phyloP scores from a whole-genome alignment of 2,888 invertebrate species.

The Athalia circularis region DNA sequence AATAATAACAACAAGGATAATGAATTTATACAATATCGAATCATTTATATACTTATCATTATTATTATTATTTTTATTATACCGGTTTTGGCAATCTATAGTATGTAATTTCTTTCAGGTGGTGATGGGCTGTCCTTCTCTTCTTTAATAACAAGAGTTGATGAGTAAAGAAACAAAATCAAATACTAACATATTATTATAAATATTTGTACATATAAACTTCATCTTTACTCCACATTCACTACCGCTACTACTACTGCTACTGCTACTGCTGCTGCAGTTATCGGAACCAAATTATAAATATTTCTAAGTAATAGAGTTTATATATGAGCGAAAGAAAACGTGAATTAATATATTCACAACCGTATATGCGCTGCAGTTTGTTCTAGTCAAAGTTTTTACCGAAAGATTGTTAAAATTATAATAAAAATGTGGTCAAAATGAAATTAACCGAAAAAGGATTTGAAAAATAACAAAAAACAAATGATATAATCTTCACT shows the following conservation, averaged over 20 bases:
- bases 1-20: too few relatives aligned
- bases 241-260: too few relatives aligned
- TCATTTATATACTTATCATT: background rate
- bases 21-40: too few relatives aligned
- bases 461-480: background rate
- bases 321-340: too few relatives aligned
- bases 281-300: too few relatives aligned
- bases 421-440: background rate
- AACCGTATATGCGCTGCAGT: too few relatives aligned
- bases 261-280: too few relatives aligned
- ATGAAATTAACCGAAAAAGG: background rate
- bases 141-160: conserved; percentile 47
- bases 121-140: conserved; percentile 66
- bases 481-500: conserved; percentile 1
- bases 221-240: too few relatives aligned
- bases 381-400: too few relatives aligned
- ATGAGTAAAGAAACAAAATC: background rate
- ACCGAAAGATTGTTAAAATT: too few relatives aligned
- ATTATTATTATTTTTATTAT: conserved; percentile 16
- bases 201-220: background rate
- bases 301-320: too few relatives aligned
- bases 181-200: background rate
- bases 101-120: conserved; percentile 68
- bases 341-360: too few relatives aligned
- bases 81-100: conserved; percentile 60